Evolutionary conservation across 2,113 vertebrate species (phyloP), one percentile per base, ranked within the genome.

Genomic region (Tragelaphus strepsiceros): DNA sequence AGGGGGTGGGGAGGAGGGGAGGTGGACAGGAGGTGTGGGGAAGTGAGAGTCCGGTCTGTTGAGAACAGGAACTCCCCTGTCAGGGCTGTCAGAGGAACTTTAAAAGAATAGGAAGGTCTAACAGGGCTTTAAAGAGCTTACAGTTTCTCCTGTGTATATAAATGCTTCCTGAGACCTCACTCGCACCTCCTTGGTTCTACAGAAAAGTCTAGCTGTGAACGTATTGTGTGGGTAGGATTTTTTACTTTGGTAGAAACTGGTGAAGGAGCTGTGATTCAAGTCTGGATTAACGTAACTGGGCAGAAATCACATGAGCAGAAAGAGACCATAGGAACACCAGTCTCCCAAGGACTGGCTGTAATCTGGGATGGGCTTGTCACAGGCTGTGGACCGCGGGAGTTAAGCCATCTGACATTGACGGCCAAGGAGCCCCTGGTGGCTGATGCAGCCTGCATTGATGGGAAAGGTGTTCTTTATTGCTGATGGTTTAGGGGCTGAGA

Each of bases 1-100:
- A 7, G 13, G 3, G 7, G 7, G 32, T 4, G 16, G 1, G 64
- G 21, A 7, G 13, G 3, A 0, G 35, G 21, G 24, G 22, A 17
- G 24, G 19, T 4, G 14, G 24, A 51, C 24, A 5, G 11, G 13
- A 53, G 5, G 5, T 2, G 14, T 9, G 82, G 14, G 58, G n/a
- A 88, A 86, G 35, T 58, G 59, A 74, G n/a, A n/a, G 10, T 24
- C 6, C 7, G 7, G 39, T 21, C 39, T 46, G 2, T 3, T 3
- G 43, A 7, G 77, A 64, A n/a, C 15, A 21, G 78, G n/a, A 93
- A 14, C 10, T 7, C 8, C 49, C 32, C 30, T 0, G 8, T 56
- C 43, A 39, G 15, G 6, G 58, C 46, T 13, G 11, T 81, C 77
- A 59, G 77, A 81, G n/a, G 46, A 35, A 46, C 46, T 61, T 85